Evolutionary conservation across 2,797 vertebrate species (phyloP), one percentile per base, ranked within the genome.

Genomic region (Oreochromis mossambicus): DNA sequence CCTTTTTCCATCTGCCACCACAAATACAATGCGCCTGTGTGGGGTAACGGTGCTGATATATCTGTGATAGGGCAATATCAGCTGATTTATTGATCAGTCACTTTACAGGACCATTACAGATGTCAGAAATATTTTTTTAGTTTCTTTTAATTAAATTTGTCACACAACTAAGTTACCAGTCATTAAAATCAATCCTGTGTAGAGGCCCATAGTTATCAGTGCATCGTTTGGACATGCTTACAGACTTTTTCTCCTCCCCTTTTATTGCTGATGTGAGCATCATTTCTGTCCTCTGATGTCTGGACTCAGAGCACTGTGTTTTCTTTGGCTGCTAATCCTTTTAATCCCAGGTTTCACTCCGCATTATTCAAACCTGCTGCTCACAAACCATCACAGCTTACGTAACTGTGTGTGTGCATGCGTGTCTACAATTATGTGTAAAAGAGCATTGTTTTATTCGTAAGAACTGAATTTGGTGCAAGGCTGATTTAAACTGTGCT

Each of bases 321-420:
- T 93, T 93, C 93, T 95, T 94, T 89, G 84, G 86, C 86, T 70
- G 83, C 82, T 95, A 95, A 95, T 95, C 95, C 93, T 83, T 77
- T 79, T 95, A 95, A 96, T 91, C 84, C 94, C 91, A 94, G 87
- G 91, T 94, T 96, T 96, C 94, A 93, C 87, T 87, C 89, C 89
- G 83, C 92, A 96, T 97, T 95, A 96, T 90, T 95, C 94, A 90
- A 91, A 94, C 94, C 90, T 90, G 86, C 87, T 95, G 95, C 88
- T 86, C 92, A 85, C 91, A 87, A 81, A 86, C 89, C 83, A 83
- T 77, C 87, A 87, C 81, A 88, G 8, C 78, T 95, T 96, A 87
- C 66, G 81, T 92, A 95, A 96, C 77, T 32, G 63, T 76, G 81
- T 38, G 36, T 87, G 10, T 90, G 78, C 79, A 54, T 56, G 54